phyloP scores from a whole-genome alignment of 2,113 vertebrate genomes.

The Pseudopipra pipra region DNA sequence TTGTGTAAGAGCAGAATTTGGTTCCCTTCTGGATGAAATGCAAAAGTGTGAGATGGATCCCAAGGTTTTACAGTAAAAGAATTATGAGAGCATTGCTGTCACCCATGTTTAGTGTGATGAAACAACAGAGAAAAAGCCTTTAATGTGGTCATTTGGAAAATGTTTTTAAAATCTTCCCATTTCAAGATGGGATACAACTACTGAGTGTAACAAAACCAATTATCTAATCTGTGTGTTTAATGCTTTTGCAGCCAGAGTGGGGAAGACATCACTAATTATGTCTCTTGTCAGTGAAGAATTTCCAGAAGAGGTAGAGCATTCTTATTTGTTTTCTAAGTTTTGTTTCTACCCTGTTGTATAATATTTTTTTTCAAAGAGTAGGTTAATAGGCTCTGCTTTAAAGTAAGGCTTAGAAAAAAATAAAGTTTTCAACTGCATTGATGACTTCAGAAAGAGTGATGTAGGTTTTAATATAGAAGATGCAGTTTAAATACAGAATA shows the following conservation, averaged over 20 bases:
- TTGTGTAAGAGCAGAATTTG: background rate
- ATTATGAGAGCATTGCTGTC: background rate
- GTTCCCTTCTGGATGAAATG: background rate
- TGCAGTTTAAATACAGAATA: background rate
- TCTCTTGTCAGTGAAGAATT: constrained; percentile 99
- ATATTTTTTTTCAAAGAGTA: background rate
- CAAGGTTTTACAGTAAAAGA: background rate
- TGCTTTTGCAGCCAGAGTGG: constrained; percentile 90
- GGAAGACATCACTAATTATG: constrained; percentile 98
- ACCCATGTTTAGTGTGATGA: background rate
- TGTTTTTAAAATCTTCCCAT: background rate
- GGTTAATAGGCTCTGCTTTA: background rate
- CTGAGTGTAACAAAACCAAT: background rate
- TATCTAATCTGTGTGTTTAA: constrained; percentile 58
- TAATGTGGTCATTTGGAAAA: background rate
- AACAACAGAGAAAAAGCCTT: background rate
- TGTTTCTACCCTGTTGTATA: background rate
- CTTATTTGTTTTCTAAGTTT: constrained; percentile 12
- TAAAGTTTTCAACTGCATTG: background rate
- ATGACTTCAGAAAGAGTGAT: background rate
- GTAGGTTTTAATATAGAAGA: background rate
- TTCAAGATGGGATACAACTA: background rate
- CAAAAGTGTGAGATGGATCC: background rate
- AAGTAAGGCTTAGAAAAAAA: background rate
- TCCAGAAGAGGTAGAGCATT: constrained; percentile 89